Base-by-base conservation (phyloP, 2,113 vertebrate species). In the Arizona elegans region DNA sequence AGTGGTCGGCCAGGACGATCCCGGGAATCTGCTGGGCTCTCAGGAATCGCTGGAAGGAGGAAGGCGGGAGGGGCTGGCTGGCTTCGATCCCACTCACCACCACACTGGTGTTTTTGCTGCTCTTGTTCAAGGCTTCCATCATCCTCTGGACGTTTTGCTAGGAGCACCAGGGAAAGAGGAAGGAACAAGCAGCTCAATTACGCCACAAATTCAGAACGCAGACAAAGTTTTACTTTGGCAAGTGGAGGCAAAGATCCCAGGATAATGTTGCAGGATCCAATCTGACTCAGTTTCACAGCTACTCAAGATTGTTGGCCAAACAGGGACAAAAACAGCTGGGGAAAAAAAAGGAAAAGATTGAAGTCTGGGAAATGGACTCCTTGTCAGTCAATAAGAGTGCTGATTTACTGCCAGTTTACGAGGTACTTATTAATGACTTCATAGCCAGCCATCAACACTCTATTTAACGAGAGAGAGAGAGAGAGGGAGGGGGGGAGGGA, bases 1-100 rank as follows among this genome's bases (percentile, higher is more conserved):
- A 58, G 91, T 99, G 98, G 94, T 99, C 98, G 0, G 98, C 95
- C 2, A 99, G 97, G 2, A 99, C 98, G 0, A 99, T 95, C 0
- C 99, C 99, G 0, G 99, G 99, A 94, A 99, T 97, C 2, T 96
- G 96, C 8, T 95, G 97, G 90, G 95, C 97, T 7, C 97, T 97
- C 24, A 99, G 98, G 96, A 99, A 99, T 13, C 99, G 98, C 95
- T 99, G 99, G 94, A 99, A 98, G 93, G 99, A 99, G 0, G 98
- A 98, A 0, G 99, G 99, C 0, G 99, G 99, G 11, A 99, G 98
- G 0, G 98, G 97, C 96, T 99, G 98, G 9, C 98, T 97, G 55
- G 86, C 53, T 0, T 0, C 4, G 0, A 94, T 96, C 33, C 97
- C 98, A 0, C 13, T 92, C 43, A 98, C 11, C 0, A 96, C 23